Percentiles rank a stretch among this genome's conserved stretches.
Conservation (phyloP, 2,797 vertebrate species). For the Buphagus erythrorhynchus region DNA sequence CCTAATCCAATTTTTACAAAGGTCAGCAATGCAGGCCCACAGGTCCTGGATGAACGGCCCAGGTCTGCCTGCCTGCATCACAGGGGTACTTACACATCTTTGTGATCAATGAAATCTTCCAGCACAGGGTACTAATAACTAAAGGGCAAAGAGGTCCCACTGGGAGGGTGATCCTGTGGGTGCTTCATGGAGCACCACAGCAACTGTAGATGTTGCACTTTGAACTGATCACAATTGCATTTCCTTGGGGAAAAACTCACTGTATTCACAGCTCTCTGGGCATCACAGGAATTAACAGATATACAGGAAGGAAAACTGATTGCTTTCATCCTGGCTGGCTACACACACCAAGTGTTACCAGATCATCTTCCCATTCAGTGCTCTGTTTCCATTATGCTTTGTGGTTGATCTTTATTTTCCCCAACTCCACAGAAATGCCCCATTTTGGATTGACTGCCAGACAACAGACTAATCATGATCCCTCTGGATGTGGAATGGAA, state of each 20-base stretch:
- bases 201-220: accelerated
- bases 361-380: not conserved
- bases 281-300: not conserved
- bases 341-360: not conserved
- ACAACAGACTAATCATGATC: not conserved
- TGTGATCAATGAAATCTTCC: not conserved
- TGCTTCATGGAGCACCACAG: not conserved
- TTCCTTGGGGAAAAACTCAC: accelerated
- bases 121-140: accelerated
- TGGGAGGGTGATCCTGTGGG: not conserved
- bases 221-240: accelerated
- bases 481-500: not conserved
- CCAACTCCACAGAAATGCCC: accelerated
- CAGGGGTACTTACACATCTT: not conserved
- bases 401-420: not conserved
- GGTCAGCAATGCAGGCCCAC: not conserved
- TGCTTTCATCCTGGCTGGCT: not conserved
- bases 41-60: not conserved
- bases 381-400: not conserved
- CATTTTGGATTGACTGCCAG: not conserved
- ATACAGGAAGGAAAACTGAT: not conserved
- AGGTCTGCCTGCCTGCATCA: not conserved
- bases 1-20: not conserved
- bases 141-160: not conserved
- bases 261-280: not conserved